A percentile compares a stretch with the other conserved stretches of the same genome.
phyloP scores from a whole-genome alignment of 2,797 vertebrate genomes.

The Craterocephalus amniculus region DNA sequence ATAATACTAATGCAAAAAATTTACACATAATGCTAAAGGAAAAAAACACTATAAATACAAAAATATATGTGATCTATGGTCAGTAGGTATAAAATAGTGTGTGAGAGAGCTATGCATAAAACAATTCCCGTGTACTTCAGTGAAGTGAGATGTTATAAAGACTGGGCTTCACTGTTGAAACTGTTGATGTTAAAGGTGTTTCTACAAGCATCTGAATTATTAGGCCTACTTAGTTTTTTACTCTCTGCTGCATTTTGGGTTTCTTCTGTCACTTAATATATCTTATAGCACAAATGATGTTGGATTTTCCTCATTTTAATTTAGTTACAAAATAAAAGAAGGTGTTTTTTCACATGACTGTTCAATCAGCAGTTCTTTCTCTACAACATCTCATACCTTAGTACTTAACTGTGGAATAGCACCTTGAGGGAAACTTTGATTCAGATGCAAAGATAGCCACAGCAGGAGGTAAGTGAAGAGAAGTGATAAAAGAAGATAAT shows the following conservation, averaged over 20 bases:
- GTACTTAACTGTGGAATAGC: slow-evolving; percentile 44
- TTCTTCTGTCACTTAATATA: not conserved
- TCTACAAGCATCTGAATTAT: not conserved
- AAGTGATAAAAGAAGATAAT: slow-evolving; percentile 50
- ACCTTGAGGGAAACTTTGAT: slow-evolving; percentile 41
- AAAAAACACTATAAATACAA: not conserved
- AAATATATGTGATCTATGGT: not conserved
- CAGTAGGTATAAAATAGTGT: not conserved
- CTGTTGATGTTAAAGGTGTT: not conserved
- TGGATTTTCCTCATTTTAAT: not conserved
- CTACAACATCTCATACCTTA: slow-evolving; percentile 33
- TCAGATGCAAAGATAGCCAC: slow-evolving; percentile 48
- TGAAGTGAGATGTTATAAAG: not conserved
- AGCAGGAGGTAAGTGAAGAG: slow-evolving; percentile 36
- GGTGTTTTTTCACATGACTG: not conserved
- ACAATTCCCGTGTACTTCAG: not conserved
- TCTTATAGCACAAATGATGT: not conserved
- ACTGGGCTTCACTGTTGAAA: not conserved
- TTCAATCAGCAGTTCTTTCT: slow-evolving; percentile 17
- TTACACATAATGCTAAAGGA: not conserved
- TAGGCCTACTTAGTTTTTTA: not conserved
- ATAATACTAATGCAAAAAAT: too few species aligned
- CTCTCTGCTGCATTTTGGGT: not conserved
- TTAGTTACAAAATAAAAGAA: too few species aligned
- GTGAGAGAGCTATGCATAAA: not conserved